Percentiles rank a stretch among this genome's conserved stretches.
These are phyloP conservation scores for Drosophila sordidula DNA, from an alignment of 2,888 invertebrate species.

Conservation along the genomic window DNA sequence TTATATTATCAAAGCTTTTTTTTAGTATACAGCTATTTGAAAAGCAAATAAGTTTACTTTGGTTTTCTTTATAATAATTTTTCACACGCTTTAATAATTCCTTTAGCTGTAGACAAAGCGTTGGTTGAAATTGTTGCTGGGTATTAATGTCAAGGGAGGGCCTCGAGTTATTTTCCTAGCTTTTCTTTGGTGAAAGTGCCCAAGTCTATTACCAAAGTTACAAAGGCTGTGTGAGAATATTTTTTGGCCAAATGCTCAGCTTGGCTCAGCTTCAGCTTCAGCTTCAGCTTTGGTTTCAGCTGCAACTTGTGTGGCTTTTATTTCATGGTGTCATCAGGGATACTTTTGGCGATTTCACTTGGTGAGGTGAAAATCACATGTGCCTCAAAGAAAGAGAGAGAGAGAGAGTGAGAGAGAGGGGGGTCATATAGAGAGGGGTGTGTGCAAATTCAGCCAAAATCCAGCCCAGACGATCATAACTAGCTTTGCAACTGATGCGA, in stretches of 20 bases:
- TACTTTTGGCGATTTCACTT: slow-evolving; percentile 64
- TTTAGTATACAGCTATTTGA: too few relatives aligned
- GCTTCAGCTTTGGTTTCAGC: background rate
- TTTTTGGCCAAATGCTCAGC: slow-evolving; percentile 15
- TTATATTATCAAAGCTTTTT: too few relatives aligned
- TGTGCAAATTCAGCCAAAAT: slow-evolving; percentile 25
- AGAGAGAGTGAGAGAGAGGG: background rate
- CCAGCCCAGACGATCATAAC: slow-evolving; percentile 23
- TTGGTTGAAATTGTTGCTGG: slow-evolving; percentile 13
- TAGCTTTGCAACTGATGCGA: slow-evolving; percentile 20
- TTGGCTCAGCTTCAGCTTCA: too few relatives aligned
- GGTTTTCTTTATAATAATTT: background rate
- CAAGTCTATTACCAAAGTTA: slow-evolving; percentile 28
- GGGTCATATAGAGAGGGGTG: background rate
- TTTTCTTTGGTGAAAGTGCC: slow-evolving; percentile 59
- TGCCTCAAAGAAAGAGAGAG: background rate
- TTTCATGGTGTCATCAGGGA: slow-evolving; percentile 61
- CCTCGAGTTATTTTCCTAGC: slow-evolving; percentile 9
- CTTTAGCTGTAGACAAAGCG: slow-evolving; percentile 36
- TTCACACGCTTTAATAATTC: slow-evolving; percentile 53
- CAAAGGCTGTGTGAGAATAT: slow-evolving; percentile 63
- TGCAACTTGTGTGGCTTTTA: slow-evolving; percentile 66
- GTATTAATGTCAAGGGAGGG: slow-evolving; percentile 18
- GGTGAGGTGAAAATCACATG: slow-evolving; percentile 44
- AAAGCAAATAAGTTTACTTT: background rate